These are phyloP conservation scores for Tanaodytes sp. DNA, from an alignment of 2,888 invertebrate species.

Conservation along the genomic window DNA sequence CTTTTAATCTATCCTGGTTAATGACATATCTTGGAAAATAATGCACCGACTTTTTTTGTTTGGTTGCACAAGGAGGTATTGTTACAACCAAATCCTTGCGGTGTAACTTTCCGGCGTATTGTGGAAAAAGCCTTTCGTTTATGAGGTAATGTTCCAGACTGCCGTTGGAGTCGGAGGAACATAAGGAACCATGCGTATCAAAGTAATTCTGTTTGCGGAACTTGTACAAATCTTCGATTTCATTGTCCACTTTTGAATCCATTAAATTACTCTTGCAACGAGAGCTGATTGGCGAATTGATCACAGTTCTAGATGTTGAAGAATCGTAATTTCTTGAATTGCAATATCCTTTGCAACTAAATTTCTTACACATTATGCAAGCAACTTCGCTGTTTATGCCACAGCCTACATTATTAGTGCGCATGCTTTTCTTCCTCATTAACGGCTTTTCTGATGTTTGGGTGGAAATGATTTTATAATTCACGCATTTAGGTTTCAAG, in stretches of 20 bases:
- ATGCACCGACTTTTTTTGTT: constrained; percentile 63
- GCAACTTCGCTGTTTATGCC: neutral
- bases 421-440: constrained; percentile 20
- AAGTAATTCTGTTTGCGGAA: constrained; percentile 78
- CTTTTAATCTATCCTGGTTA: constrained; percentile 57
- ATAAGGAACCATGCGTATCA: constrained; percentile 76
- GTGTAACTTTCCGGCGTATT: constrained; percentile 70
- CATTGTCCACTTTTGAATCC: constrained; percentile 7
- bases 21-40: constrained; percentile 66
- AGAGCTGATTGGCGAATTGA: too few species aligned
- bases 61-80: constrained; percentile 60
- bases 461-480: neutral
- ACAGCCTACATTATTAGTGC: constrained; percentile 19
- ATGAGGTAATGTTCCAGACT: constrained; percentile 76
- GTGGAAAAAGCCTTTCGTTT: constrained; percentile 77
- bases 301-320: neutral
- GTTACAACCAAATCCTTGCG: constrained; percentile 60
- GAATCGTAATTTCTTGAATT: neutral
- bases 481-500: neutral
- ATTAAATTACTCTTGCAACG: neutral
- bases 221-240: constrained; percentile 63
- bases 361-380: constrained; percentile 26
- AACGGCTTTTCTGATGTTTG: constrained; percentile 6
- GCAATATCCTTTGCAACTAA: constrained; percentile 23
- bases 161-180: constrained; percentile 60